Conservation (phyloP, 2,797 vertebrate genomes). For the Choloepus didactylus region DNA sequence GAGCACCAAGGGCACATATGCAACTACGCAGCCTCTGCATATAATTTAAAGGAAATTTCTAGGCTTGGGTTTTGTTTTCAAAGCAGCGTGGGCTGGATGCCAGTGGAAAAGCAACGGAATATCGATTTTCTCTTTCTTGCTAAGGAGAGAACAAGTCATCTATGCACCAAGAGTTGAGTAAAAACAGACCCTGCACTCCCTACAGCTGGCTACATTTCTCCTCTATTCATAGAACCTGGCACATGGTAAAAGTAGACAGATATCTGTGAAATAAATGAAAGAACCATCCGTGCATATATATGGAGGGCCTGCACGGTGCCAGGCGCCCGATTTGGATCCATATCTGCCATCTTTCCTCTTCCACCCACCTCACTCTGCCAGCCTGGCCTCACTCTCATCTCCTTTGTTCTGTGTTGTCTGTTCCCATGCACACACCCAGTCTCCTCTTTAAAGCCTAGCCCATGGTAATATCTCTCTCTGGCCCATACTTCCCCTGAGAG, state of each 20-base stretch:
- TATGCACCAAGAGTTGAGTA: conserved; percentile 81
- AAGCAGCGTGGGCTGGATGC: conserved; percentile 70
- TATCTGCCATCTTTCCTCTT: neutral
- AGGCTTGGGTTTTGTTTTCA: neutral
- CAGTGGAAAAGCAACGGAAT: conserved; percentile 82
- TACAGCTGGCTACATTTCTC: conserved; percentile 76
- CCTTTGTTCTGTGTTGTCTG: neutral
- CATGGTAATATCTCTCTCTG: neutral
- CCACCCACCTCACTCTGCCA: neutral
- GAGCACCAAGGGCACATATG: neutral
- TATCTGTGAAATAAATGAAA: conserved; percentile 75
- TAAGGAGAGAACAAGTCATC: conserved; percentile 80
- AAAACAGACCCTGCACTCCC: conserved; percentile 79
- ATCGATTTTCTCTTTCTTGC: conserved; percentile 81
- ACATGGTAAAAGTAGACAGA: conserved; percentile 79
- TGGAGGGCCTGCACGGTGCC: neutral
- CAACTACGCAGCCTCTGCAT: neutral
- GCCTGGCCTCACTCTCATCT: neutral
- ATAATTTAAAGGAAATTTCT: neutral
- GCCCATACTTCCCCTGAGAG: neutral
- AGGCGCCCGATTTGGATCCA: neutral
- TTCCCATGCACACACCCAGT: neutral
- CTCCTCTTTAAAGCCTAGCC: conserved; percentile 26
- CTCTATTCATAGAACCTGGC: conserved; percentile 82
- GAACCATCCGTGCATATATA: conserved; percentile 67